Base-by-base conservation (phyloP, 2,888 invertebrate species). In the Pardosa pseudoannulata region DNA sequence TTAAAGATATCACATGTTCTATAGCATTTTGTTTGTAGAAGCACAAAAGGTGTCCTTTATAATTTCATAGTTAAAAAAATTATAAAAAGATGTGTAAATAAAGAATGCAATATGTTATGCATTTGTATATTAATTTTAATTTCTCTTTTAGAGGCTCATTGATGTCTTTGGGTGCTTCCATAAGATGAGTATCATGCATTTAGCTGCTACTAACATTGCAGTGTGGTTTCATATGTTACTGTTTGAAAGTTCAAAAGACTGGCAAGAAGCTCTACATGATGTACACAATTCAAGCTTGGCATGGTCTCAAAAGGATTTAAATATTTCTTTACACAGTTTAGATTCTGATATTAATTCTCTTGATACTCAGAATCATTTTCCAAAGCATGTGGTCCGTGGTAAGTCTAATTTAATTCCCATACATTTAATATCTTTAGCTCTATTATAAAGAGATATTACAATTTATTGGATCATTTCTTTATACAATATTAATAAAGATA, bases 171-270 rank as follows among this genome's bases (percentile, higher is more conserved):
- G 88, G 23, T 82, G 88, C 13, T 28, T 86, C 19, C 81, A 86
- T 62, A 78, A 88, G 41, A 36, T 88, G 46, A 71, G 74, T 27
- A 6, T 93, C 89, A 93, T 93, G 90, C 93, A 93, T 88, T 90
- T 93, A 50, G 92, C 93, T 11, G 93, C 93, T 7, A 93, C 93
- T 0, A 93, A 93, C 89, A 90, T 93, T 46, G 93, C 93, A 0
- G 91, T 93, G 29, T 93, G 93, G 93, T 91, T 92, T 19, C 92
- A 93, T 31, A 91, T 93, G 28, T 92, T 93, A 6, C 92, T 93
- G 64, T 93, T 93, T 93, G 93, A 93, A 88, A 92, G 92, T 27
- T 93, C 93, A 1, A 92, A 92, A 76, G 93, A 93, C 88, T 93
- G 93, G 92, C 92, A 93, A 0, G 92, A 92, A 86, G 65, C 41